These are phyloP conservation scores for Lepidonotus clava DNA, from an alignment of 2,888 invertebrate species.

Conservation along the genomic window DNA sequence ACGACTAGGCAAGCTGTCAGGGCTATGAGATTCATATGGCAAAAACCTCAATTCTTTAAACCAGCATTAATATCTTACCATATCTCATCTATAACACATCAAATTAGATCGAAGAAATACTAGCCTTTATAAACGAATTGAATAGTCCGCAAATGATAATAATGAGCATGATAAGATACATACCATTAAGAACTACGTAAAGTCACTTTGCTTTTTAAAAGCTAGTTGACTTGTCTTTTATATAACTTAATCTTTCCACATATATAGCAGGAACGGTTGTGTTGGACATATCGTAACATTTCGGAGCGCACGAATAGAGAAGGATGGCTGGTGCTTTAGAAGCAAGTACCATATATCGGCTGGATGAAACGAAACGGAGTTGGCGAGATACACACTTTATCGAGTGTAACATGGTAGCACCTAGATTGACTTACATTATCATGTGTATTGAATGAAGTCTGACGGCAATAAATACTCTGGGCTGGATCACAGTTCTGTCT, in stretches of 20 bases:
- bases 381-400: slow-evolving; percentile 28
- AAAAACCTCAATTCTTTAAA: neutral
- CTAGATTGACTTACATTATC: slow-evolving; percentile 40
- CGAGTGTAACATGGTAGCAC: slow-evolving; percentile 39
- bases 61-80: no score
- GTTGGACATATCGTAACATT: slow-evolving; percentile 19
- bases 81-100: neutral
- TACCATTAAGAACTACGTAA: neutral
- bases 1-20: slow-evolving; percentile 21
- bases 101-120: neutral
- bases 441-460: slow-evolving; percentile 30
- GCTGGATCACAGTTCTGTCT: slow-evolving; percentile 49
- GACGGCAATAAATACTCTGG: slow-evolving; percentile 35
- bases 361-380: neutral
- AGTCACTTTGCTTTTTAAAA: slow-evolving; percentile 17
- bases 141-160: neutral
- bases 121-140: neutral
- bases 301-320: slow-evolving; percentile 3
- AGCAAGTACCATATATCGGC: neutral
- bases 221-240: neutral
- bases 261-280: neutral
- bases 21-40: slow-evolving; percentile 29
- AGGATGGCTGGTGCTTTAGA: slow-evolving; percentile 26
- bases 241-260: neutral
- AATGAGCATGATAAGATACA: neutral